Evolutionary conservation across 2,888 invertebrate species (phyloP), one percentile per base, ranked within the genome.

Genomic region (Ametastegia equiseti): DNA sequence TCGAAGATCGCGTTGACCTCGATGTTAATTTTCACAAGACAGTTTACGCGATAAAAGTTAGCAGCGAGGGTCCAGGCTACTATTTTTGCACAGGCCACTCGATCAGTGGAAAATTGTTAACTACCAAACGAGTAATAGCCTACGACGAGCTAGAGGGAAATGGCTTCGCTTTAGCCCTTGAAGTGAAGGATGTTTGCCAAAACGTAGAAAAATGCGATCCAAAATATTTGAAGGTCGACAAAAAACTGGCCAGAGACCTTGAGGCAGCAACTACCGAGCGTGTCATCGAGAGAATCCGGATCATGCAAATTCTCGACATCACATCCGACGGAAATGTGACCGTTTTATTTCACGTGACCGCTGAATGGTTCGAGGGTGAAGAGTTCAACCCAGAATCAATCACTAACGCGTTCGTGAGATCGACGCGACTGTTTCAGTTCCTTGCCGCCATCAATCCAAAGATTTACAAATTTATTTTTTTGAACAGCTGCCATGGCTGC

Each of bases 11-110:
- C 23, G 81, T 67, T 2, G 67, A 78, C 30, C 75, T 83, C 19
- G 84, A 85, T 47, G 84, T 84, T 7, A 82, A 83, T 36, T 30
- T 77, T n/a, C 80, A 84, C 27, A 93, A 93, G 90, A 84, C 89
- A 19, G 92, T 94, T 4, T 95, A 93, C 83, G 89, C 92, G 80
- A 86, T 95, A 1, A 91, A 93, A 83, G 88, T 94, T 1, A 91
- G 93, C 60, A 92, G 92, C 1, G 92, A 94, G 60, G 92, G 93
- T 82, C 93, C 94, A 0, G 94, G 94, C 0, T 92, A 94, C 84
- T 95, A 95, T 88, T 95, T 95, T 94, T 95, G 95, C 87, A 94
- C 94, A 89, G 94, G 94, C 0, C 94, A 94, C 84, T 89, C 92
- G n/a, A 33, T 80, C 30, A 42, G 39, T 6, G 45, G 71, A 42